Evolutionary conservation across 64 coral and sea anemone species (phyloP).

Genomic region (Montipora efflorescens): DNA sequence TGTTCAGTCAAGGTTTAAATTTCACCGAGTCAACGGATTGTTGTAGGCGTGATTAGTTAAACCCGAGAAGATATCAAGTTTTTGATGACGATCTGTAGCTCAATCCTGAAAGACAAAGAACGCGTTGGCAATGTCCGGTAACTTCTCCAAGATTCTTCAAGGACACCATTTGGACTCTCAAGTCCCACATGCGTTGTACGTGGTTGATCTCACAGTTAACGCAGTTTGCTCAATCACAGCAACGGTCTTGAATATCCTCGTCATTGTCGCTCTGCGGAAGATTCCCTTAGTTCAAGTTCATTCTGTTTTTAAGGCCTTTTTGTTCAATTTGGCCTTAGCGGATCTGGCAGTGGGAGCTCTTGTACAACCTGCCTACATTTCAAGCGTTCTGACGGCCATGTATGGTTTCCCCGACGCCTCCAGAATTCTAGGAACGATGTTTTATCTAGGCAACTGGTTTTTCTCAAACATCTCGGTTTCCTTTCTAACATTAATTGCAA

Average conservation of each 20-base stretch:
- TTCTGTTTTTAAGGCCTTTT: neutral
- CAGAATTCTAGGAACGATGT: neutral
- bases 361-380: slow-evolving; percentile 1
- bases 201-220: neutral
- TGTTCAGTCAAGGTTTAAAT: no score
- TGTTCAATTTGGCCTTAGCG: slow-evolving; percentile 16
- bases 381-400: neutral
- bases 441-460: slow-evolving; percentile 19
- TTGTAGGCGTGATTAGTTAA: no score
- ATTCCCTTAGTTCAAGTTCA: slow-evolving; percentile 7
- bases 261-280: slow-evolving; percentile 2
- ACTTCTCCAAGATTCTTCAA: neutral
- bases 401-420: neutral
- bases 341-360: neutral
- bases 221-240: neutral
- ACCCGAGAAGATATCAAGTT: no score
- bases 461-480: neutral
- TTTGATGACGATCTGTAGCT: no score
- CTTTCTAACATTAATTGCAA: neutral
- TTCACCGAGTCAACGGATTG: no score
- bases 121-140: neutral
- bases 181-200: neutral
- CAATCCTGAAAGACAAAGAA: no score
- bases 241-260: neutral
- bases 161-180: neutral